These are phyloP conservation scores for Petrolisthes cinctipes DNA, from an alignment of 2,888 invertebrate species.

Conservation along the genomic window DNA sequence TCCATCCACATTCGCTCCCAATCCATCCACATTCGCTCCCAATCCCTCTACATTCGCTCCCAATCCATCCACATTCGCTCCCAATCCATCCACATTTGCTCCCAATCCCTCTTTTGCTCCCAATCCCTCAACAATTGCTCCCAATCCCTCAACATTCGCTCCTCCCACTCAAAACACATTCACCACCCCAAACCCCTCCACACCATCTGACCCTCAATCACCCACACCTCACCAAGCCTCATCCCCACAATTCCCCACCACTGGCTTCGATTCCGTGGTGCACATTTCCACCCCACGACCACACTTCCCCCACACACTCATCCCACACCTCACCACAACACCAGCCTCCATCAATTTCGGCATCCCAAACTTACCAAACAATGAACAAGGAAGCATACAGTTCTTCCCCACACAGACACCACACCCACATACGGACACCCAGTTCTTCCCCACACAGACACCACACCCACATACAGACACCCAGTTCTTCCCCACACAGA, in stretches of 20 bases:
- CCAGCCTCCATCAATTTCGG: conserved; percentile 13
- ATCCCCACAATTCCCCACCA: background rate
- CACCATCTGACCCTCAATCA: background rate
- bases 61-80: background rate
- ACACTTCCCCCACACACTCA: background rate
- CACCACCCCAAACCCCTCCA: background rate
- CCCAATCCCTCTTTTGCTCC: background rate
- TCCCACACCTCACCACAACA: background rate
- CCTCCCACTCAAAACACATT: no score
- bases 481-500: no score
- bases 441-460: no score
- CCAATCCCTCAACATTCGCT: background rate
- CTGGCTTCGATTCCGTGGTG: background rate
- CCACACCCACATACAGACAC: no score
- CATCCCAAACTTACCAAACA: conserved; percentile 29
- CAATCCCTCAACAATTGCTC: background rate
- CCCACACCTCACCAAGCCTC: background rate
- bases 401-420: conserved; percentile 10
- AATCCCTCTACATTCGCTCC: background rate
- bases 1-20: background rate
- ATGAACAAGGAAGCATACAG: conserved; percentile 31
- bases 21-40: background rate
- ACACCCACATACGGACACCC: no score
- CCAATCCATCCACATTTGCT: background rate
- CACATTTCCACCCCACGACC: background rate